A percentile compares a stretch with the other conserved stretches of the same genome.
phyloP scores from a whole-genome alignment of 2,113 vertebrate species.

The Dendrocopos noguchii region DNA sequence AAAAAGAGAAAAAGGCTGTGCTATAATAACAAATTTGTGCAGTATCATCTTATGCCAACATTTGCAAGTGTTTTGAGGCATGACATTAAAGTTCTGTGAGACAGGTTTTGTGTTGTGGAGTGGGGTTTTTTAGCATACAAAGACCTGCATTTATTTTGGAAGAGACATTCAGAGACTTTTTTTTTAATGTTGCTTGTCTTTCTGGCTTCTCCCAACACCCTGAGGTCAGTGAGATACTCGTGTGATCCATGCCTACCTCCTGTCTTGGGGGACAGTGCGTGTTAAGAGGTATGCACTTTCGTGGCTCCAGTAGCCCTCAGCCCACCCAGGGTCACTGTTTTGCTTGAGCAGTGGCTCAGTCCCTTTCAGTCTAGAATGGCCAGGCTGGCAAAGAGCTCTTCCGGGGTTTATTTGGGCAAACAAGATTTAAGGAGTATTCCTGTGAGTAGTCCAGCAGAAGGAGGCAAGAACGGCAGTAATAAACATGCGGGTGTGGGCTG shows the following conservation, averaged over 20 bases:
- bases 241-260: background rate
- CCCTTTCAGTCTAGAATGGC: background rate
- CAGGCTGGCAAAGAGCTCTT: background rate
- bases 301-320: background rate
- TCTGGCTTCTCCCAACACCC: accelerated
- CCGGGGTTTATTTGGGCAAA: background rate
- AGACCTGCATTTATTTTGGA: background rate
- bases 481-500: background rate
- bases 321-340: background rate
- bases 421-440: background rate
- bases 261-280: accelerated
- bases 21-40: conserved; percentile 47
- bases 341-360: background rate
- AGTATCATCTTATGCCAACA: conserved; percentile 24
- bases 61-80: conserved; percentile 51
- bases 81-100: conserved; percentile 46
- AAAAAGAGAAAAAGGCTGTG: conserved; percentile 27
- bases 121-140: background rate
- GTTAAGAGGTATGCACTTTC: background rate
- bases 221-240: background rate
- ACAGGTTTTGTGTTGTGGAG: background rate
- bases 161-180: background rate
- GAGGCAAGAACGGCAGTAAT: background rate
- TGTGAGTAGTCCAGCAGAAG: background rate
- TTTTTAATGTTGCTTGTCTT: background rate